Percentiles rank a stretch among this genome's conserved stretches.
These are phyloP conservation scores for Chrysaora quinquecirrha DNA, from an alignment of 30 jellyfish, hydroid and myxozoan species.

Conservation along the genomic window DNA sequence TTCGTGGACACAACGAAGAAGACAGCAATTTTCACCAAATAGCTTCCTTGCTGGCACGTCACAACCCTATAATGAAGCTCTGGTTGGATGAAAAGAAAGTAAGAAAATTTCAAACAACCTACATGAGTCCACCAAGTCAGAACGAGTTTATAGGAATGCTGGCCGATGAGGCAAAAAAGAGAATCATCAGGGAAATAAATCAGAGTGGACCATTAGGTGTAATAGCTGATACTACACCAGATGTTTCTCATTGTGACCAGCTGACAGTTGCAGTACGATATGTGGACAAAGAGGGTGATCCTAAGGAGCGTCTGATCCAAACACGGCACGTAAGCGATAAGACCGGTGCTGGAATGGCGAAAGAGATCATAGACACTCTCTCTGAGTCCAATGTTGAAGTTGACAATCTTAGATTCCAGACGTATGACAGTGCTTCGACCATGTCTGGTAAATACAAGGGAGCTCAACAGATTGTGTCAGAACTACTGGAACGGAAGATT, in stretches of 20 bases:
- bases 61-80: background rate
- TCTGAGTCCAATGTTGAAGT: conserved; percentile 14
- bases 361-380: background rate
- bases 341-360: conserved; percentile 18
- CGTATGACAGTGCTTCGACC: conserved; percentile 8
- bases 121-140: conserved; percentile 19
- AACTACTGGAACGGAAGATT: conserved; percentile 1
- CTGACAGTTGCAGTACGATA: conserved; percentile 4
- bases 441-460: conserved; percentile 33
- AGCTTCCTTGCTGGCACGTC: background rate
- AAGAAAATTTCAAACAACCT: conserved; percentile 5
- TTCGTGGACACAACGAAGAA: conserved; percentile 4
- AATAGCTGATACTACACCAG: conserved; percentile 20
- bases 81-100: background rate
- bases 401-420: conserved; percentile 21
- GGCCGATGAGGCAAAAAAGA: conserved; percentile 1
- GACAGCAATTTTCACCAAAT: conserved; percentile 1
- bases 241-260: conserved; percentile 4
- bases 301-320: conserved; percentile 26
- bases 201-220: conserved; percentile 9
- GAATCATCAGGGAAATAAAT: conserved; percentile 1
- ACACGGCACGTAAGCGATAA: conserved; percentile 2
- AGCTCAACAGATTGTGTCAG: conserved; percentile 20
- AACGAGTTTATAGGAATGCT: conserved; percentile 22
- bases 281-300: background rate